Base-by-base conservation (phyloP, 2,797 vertebrate species). In the Pseudopleuronectes americanus region DNA sequence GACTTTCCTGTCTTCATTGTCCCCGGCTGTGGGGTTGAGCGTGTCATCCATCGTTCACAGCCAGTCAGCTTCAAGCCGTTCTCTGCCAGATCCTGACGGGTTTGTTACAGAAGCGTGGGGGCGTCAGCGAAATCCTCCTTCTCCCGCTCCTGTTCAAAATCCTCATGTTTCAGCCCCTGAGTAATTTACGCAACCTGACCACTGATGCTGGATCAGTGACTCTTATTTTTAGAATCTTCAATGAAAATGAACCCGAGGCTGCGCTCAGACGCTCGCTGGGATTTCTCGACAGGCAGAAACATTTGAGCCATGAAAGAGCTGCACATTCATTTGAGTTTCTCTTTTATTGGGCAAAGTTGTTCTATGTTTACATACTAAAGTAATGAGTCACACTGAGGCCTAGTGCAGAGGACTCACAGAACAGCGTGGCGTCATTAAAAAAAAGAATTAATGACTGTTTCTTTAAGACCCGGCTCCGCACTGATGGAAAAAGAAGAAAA, bases 401-500 rank as follows among this genome's bases (percentile, higher is more conserved):
- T 53, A 47, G 58, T 73, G 70, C 73, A 64, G 64, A 77, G 73
- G 47, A 23, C 56, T 66, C 49, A 9, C 61, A 70, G 71, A 83
- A 57, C 56, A 48, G 49, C 17, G 68, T 64, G 64, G 71, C 59
- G 64, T 87, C 83, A 85, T 74, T 74, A 76, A n/a, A n/a, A n/a
- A 89, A 84, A 84, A 58, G 3, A 83, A 90, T 85, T 83, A 86
- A 84, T 68, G 73, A 71, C 84, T 90, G 85, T 90, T 91, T 82
- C 89, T 90, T 91, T 89, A 90, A 92, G 88, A 79, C 80, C 71
- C 26, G 14, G 64, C 80, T 86, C 72, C 43, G 74, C 84, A 56
- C 86, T 66, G 87, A 89, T 91, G 91, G 89, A 90, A 91, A 92
- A 90, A 91, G 84, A 86, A 87, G 86, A 86, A 90, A 89, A 91